A percentile compares a stretch with the other conserved stretches of the same genome.
These are phyloP conservation scores for Baccha elongata DNA, from an alignment of 2,888 invertebrate species.

Conservation along the genomic window DNA sequence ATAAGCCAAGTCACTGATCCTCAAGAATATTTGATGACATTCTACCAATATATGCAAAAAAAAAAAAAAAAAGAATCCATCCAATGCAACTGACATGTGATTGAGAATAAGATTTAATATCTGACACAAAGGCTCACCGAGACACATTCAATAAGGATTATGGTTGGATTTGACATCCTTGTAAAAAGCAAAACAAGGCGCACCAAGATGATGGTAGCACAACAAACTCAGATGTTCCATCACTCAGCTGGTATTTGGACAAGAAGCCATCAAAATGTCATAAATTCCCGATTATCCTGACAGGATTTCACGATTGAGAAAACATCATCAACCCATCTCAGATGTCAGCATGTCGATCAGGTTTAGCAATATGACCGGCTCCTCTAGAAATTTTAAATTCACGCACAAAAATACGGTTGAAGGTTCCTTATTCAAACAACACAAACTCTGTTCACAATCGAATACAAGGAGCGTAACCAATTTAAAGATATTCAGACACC, in stretches of 20 bases:
- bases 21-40: conserved; percentile 48
- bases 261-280: conserved; percentile 83
- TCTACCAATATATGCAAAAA: conserved; percentile 61
- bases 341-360: conserved; percentile 71
- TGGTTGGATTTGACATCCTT: conserved; percentile 68
- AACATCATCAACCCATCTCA: conserved; percentile 74
- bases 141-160: conserved; percentile 66
- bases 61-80: conserved; percentile 8
- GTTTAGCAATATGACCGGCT: conserved; percentile 54
- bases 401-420: conserved; percentile 33
- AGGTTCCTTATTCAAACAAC: conserved; percentile 30
- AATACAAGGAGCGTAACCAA: conserved; percentile 63
- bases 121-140: conserved; percentile 37
- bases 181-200: conserved; percentile 35
- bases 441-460: conserved; percentile 52
- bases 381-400: conserved; percentile 31
- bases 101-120: conserved; percentile 28
- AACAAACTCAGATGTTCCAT: conserved; percentile 29
- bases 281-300: conserved; percentile 81
- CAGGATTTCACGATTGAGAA: conserved; percentile 72
- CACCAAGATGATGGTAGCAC: neutral
- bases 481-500: conserved; percentile 60
- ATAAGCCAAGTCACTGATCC: conserved; percentile 48
- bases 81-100: conserved; percentile 42
- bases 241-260: conserved; percentile 75